Base-by-base conservation (phyloP, 2,113 vertebrate species). In the Zapus hudsonius region DNA sequence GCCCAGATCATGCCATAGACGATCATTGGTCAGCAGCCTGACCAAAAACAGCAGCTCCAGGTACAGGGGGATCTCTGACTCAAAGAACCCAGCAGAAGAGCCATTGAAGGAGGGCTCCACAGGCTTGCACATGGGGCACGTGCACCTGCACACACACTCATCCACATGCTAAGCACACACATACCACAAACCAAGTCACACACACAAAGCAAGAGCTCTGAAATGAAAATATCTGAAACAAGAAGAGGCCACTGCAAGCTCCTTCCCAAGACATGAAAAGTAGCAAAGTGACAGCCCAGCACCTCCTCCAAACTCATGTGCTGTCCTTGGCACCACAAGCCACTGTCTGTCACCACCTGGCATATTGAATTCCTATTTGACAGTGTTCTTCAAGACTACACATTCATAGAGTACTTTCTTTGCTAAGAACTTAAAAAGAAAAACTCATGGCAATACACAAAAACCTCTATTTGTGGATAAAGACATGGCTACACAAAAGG, bases 401-500 rank as follows among this genome's bases (percentile, higher is more conserved):
- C 17, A 16, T 66, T 15, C 22, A 73, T 40, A 38, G 25, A 84
- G 29, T 6, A 38, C 29, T 76, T 84, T 29, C 38, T 87, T 81
- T 73, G 59, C 38, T 78, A 44, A 72, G 36, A 74, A 61, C 7
- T 31, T 92, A 10, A 52, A 52, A 52, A 52, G 16, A 52, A 52
- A 13, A 13, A 52, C 79, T 87, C 2, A 2, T 72, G 31, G 15
- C 36, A 61, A 3, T 25, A 90, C 47, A 87, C 36, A 85, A 96
- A 90, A 93, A 86, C 86, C 84, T 84, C 16, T n/a, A 59, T 72
- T 47, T 17, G 59, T 93, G 84, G 72, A 83, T 96, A 93, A 95
- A 89, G 80, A 82, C 29, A 93, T 47, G n/a, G 27, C 76, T 5
- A 44, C 44, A 92, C 73, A 85, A 84, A 73, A 89, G 67, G 47